Evolutionary conservation across 2,113 vertebrate species (phyloP).

Genomic region (Triplophysa rosa): DNA sequence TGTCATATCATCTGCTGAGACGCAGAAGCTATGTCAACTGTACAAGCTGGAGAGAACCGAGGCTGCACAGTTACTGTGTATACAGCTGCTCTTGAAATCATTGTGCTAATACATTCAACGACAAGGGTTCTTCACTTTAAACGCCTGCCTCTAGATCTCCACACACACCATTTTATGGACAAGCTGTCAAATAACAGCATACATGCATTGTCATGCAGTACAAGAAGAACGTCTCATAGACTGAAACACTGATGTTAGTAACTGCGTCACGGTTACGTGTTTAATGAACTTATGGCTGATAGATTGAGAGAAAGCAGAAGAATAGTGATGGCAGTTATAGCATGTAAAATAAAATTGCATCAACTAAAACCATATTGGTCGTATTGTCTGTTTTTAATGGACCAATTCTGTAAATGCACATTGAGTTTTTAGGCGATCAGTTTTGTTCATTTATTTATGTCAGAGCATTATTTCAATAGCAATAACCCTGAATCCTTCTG

Average conservation of each 20-base stretch:
- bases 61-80: conserved; percentile 58
- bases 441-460: not conserved
- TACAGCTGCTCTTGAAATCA: conserved; percentile 23
- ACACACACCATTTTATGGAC: too few relatives aligned
- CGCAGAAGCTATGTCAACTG: conserved; percentile 66
- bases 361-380: too few relatives aligned
- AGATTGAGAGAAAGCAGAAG: conserved; percentile 4
- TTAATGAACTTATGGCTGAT: conserved; percentile 13
- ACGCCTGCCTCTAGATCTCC: too few relatives aligned
- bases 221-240: too few relatives aligned
- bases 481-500: not conserved
- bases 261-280: not conserved
- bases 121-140: not conserved
- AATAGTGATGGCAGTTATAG: not conserved
- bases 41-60: conserved; percentile 60
- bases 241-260: too few relatives aligned
- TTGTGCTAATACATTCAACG: not conserved
- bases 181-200: conserved; percentile 10
- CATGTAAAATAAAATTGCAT: too few relatives aligned
- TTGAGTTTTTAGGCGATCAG: not conserved
- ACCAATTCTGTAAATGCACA: not conserved
- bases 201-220: not conserved
- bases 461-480: not conserved
- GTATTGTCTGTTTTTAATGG: too few relatives aligned
- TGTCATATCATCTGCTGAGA: conserved; percentile 70